These are phyloP conservation scores for Dasyurus viverrinus DNA, from an alignment of 2,113 vertebrate genomes.

Conservation along the genomic window DNA sequence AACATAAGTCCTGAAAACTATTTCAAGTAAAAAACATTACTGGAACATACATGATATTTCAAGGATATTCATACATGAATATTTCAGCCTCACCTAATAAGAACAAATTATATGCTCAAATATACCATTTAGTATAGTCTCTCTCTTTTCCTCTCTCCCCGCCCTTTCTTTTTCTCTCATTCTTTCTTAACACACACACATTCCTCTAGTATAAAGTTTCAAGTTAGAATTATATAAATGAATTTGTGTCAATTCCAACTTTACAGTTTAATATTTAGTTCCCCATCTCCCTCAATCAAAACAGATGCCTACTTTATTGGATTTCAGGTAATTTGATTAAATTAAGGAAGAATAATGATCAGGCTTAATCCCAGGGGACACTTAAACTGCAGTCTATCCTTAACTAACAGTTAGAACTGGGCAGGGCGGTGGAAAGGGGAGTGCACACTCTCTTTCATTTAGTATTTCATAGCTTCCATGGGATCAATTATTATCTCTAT, in stretches of 20 bases:
- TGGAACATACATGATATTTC: neutral
- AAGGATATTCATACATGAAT: neutral
- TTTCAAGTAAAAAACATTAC: constrained; percentile 12
- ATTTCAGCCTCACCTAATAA: constrained; percentile 25
- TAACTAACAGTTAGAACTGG: neutral
- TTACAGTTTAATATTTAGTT: neutral
- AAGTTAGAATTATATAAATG: neutral
- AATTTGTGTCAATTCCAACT: neutral
- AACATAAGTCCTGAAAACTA: constrained; percentile 28
- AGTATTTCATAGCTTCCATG: neutral
- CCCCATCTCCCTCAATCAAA: neutral
- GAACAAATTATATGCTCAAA: neutral
- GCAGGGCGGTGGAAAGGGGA: neutral
- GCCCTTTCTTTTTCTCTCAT: no score
- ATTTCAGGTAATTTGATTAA: neutral
- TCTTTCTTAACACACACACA: neutral
- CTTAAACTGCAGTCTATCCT: neutral
- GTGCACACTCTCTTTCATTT: neutral
- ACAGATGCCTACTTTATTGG: neutral
- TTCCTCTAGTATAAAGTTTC: neutral
- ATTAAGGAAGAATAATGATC: neutral
- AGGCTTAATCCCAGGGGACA: neutral
- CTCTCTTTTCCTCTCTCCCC: no score
- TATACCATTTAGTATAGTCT: neutral
- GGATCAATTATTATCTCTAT: neutral